Base-by-base conservation (phyloP, 2,113 vertebrate species). In the Motacilla alba region DNA sequence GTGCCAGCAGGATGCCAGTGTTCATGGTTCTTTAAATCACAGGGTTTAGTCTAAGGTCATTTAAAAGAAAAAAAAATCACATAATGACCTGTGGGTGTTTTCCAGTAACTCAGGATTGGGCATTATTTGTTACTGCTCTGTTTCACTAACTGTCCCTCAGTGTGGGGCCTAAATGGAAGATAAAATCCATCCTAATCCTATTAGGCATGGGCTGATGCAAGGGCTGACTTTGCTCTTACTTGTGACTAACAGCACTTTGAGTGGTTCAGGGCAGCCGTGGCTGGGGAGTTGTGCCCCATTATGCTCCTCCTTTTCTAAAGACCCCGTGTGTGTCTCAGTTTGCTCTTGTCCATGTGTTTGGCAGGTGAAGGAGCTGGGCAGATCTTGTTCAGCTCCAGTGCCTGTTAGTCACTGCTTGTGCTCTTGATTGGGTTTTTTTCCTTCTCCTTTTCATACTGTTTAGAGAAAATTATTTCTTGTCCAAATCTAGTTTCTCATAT, bases 91-190 rank as follows among this genome's bases (percentile, higher is more conserved):
- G 81, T 22, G 47, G 41, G 85, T 83, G 23, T 78, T 69, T 95
- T 88, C 81, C n/a, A 58, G 87, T 91, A 93, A 94, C 87, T 75
- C 14, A 68, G n/a, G 78, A 74, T 27, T 56, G 53, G 63, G 74
- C 6, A 1, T 87, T 92, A 76, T 64, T 92, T 74, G 23, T 76
- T 66, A n/a, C 11, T 44, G 9, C 66, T 92, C 67, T 62, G 27
- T 66, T 75, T 73, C 88, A 73, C 89, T 91, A 33, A 53, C 87
- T 87, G 30, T 86, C 83, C 67, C 83, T 87, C 66, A 81, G 85
- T 88, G 95, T 88, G 94, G 87, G 93, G 56, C 76, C 91, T 74
- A 95, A 92, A 96, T 94, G 90, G 84, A 91, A 95, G 93, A 63
- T 91, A 92, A 89, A 94, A 97, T 94, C 83, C 81, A 81, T 87